Conservation (phyloP, 2,797 vertebrate species). For the Calcarius lapponicus region DNA sequence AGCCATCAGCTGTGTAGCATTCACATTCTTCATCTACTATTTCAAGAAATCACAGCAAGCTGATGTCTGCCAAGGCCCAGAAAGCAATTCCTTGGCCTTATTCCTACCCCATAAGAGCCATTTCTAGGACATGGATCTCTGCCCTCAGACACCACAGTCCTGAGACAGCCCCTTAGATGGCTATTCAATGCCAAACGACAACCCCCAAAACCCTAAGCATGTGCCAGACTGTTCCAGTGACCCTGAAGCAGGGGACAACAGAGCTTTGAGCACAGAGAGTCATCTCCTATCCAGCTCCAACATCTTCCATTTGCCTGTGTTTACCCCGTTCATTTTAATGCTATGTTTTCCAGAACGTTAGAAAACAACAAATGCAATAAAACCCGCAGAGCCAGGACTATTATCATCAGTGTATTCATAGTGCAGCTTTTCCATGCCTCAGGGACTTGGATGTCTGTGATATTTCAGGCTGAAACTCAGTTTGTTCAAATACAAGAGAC, state of each 20-base stretch:
- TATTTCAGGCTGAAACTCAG: neutral
- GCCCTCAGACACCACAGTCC: neutral
- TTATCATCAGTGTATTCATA: neutral
- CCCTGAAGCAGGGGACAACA: neutral
- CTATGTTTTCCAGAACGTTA: neutral
- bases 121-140: neutral
- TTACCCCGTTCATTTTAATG: neutral
- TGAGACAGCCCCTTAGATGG: neutral
- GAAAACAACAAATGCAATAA: slow-evolving; percentile 19
- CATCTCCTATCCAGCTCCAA: neutral
- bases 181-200: neutral
- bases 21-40: neutral
- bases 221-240: neutral
- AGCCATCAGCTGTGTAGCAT: neutral
- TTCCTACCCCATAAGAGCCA: neutral
- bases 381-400: neutral
- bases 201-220: neutral
- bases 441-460: neutral
- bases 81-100: neutral
- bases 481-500: neutral
- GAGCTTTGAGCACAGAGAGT: neutral
- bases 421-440: neutral
- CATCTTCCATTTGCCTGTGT: neutral
- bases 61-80: neutral
- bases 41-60: neutral